Base-by-base conservation (phyloP, 2,888 invertebrate species). In the Halocaridina rubra region DNA sequence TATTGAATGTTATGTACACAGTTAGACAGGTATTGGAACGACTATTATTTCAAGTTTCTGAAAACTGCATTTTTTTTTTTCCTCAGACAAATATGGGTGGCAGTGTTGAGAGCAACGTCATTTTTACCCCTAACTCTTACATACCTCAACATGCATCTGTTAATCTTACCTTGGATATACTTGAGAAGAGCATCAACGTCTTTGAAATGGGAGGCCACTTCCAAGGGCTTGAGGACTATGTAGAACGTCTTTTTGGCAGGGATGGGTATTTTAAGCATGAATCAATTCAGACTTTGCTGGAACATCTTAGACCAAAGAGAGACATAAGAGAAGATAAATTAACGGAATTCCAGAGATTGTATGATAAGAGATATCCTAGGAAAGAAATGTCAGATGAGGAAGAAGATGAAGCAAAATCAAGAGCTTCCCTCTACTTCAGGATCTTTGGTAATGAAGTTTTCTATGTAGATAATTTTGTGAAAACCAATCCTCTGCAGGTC, bases 401-500 rank as follows among this genome's bases (percentile, higher is more conserved):
- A 1, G 39, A 33, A 16, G 64, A 24, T 30, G 61, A 59, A 5
- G n/a, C 64, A 24, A 22, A 46, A 2, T 57, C 79, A 13, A 75
- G 30, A 10, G 67, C 79, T 4, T 74, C 84, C 7, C 5, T 84
- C 4, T 84, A 64, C 27, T 13, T 84, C 24, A 61, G 84, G 30
- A 39, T 84, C 3, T 79, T 84, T 61, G 84, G 84, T 5, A 79
- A 79, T 27, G 84, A 84, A 29, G 61, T 84, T 13, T n/a, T 79
- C 10, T 57, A 53, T 22, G 27, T 79, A 3, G 84, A 84, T 7
- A 80, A 82, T 46, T 30, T 53, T 4, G 46, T 82, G 3, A 33
- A 57, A 19, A n/a, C 77, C n/a, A 46, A 78, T 39, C 82, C 82
- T 22, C 46, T 82, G 22, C 64, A 69, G 19, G 30, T 72, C 27